Evolutionary conservation across 2,797 vertebrate genomes (phyloP).

Genomic region (Gallinago stenura): DNA sequence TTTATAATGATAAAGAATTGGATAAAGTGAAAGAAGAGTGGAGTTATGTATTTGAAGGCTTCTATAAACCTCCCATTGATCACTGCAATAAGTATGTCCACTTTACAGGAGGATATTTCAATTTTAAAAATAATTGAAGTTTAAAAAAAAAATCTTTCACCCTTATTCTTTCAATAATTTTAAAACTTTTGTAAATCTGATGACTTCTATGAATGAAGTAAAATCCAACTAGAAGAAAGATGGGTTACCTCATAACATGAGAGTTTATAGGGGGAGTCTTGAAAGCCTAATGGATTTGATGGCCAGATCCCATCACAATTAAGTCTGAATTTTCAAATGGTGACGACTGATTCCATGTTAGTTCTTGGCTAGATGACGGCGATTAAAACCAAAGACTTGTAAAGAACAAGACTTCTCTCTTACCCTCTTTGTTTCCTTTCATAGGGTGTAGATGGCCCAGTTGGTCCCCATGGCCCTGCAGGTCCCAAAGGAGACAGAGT

Average conservation of each 20-base stretch:
- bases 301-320: neutral
- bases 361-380: neutral
- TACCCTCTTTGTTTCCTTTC: conserved; percentile 30
- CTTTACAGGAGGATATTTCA: neutral
- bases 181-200: neutral
- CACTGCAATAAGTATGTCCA: neutral
- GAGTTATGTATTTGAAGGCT: neutral
- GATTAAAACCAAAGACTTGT: neutral
- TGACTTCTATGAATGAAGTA: neutral
- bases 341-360: conserved; percentile 36
- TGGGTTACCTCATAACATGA: neutral
- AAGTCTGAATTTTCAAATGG: neutral
- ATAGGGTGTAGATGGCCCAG: conserved; percentile 92
- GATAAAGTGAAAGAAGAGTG: neutral
- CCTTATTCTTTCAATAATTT: neutral
- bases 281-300: neutral
- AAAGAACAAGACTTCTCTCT: conserved; percentile 1
- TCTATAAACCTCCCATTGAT: neutral
- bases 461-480: conserved; percentile 92
- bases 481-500: conserved; percentile 98
- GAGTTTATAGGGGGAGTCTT: neutral
- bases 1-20: neutral
- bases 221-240: neutral
- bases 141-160: neutral
- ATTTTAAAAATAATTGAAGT: neutral